These are phyloP conservation scores for Agriopis marginaria DNA, from an alignment of 2,888 invertebrate species.

Conservation along the genomic window DNA sequence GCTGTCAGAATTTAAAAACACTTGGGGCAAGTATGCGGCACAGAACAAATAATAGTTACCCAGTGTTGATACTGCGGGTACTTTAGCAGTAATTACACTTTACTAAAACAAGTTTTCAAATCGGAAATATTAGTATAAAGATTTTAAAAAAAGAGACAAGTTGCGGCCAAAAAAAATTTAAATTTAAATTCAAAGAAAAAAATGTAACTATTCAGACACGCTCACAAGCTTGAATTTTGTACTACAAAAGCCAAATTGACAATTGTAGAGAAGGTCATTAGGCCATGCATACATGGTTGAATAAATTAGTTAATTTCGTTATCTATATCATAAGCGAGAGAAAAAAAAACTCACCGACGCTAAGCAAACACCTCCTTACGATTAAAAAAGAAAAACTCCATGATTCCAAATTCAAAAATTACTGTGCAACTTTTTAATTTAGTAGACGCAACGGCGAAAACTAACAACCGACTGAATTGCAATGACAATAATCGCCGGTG, in stretches of 20 bases:
- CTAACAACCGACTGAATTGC: slow-evolving; percentile 2
- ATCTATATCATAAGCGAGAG: neutral
- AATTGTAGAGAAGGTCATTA: neutral
- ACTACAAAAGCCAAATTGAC: neutral
- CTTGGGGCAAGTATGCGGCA: no score
- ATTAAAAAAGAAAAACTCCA: slow-evolving; percentile 13
- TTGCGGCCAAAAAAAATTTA: no score
- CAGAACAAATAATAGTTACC: no score
- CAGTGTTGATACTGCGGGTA: no score
- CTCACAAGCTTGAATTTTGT: no score
- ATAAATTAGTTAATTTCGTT: neutral
- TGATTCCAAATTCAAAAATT: slow-evolving; percentile 16
- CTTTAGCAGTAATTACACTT: no score
- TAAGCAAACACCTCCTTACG: slow-evolving; percentile 9
- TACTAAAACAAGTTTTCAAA: no score
- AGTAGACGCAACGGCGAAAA: slow-evolving; percentile 12
- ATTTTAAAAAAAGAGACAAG: no score
- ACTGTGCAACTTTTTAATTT: slow-evolving; percentile 3
- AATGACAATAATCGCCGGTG: neutral
- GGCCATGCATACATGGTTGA: slow-evolving; percentile 5
- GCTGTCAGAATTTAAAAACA: no score
- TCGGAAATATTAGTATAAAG: no score
- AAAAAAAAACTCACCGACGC: slow-evolving; percentile 13
- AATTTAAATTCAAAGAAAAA: no score
- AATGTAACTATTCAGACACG: no score